Conservation (phyloP, 2,797 vertebrate genomes). For the Cynodonichthys magdalenae region DNA sequence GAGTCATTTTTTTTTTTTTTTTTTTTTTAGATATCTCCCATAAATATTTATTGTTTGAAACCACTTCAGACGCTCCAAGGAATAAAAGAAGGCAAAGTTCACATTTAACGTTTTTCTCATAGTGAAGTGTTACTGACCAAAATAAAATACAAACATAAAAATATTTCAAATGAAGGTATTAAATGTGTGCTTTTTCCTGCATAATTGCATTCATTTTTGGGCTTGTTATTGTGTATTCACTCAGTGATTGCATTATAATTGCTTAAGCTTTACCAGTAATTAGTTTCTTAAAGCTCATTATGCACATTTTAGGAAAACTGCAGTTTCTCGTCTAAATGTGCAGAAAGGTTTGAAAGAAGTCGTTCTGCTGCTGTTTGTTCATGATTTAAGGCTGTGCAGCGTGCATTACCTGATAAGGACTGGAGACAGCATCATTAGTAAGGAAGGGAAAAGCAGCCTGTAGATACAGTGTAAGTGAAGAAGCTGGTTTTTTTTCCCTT, state of each 20-base stretch:
- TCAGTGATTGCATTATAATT: slow-evolving; percentile 15
- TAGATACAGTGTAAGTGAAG: slow-evolving; percentile 49
- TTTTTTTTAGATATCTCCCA: slow-evolving; percentile 54
- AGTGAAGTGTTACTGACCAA: slow-evolving; percentile 4
- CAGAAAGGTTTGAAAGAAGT: slow-evolving; percentile 35
- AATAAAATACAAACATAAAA: slow-evolving; percentile 4
- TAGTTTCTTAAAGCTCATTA: slow-evolving; percentile 6
- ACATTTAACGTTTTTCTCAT: neutral
- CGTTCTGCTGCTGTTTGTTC: slow-evolving; percentile 26
- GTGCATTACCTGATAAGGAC: slow-evolving; percentile 49
- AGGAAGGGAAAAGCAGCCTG: slow-evolving; percentile 13
- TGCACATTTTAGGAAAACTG: slow-evolving; percentile 20
- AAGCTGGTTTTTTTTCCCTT: slow-evolving; percentile 16
- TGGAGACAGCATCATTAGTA: slow-evolving; percentile 39
- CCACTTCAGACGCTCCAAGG: slow-evolving; percentile 24
- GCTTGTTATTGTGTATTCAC: neutral
- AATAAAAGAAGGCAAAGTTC: slow-evolving; percentile 28
- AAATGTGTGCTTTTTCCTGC: neutral
- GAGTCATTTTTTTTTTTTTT: slow-evolving; percentile 5
- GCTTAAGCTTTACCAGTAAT: neutral
- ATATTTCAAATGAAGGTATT: neutral
- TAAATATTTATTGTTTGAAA: slow-evolving; percentile 67
- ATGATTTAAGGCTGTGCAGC: neutral
- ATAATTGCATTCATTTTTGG: neutral
- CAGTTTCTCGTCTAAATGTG: slow-evolving; percentile 21